Conservation (phyloP, 1,140 invertebrate species). For the Ectropis grisescens region DNA sequence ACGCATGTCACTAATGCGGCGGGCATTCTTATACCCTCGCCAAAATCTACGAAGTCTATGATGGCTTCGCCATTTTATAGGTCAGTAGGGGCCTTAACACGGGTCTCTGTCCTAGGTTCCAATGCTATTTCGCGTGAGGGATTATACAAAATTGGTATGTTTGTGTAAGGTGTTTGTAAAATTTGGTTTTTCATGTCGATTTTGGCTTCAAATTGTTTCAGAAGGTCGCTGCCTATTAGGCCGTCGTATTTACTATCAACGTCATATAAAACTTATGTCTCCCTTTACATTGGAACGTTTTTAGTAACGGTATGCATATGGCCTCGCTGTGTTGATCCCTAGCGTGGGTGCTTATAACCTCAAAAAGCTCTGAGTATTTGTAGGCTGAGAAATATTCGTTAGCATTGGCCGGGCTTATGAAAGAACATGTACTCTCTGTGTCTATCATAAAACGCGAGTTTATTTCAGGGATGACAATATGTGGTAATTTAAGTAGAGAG, state of each 20-base stretch:
- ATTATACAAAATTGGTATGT: slow-evolving; percentile 8
- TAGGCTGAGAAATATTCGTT: slow-evolving; percentile 1
- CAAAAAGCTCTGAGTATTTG: slow-evolving; percentile 3
- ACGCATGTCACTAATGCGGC: slow-evolving; percentile 4
- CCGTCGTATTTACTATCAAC: slow-evolving; percentile 18
- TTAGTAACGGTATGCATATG: slow-evolving; percentile 1
- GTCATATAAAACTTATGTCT: slow-evolving; percentile 8
- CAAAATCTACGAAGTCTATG: slow-evolving; percentile 4
- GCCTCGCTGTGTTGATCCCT: slow-evolving; percentile 1
- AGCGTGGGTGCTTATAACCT: slow-evolving; percentile 5
- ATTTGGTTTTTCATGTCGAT: slow-evolving; percentile 3
- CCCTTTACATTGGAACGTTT: slow-evolving; percentile 1
- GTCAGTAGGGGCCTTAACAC: slow-evolving; percentile 6
- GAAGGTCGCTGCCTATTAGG: slow-evolving; percentile 14
- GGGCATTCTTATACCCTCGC: slow-evolving; percentile 5
- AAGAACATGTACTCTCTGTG: slow-evolving; percentile 5
- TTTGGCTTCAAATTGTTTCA: neutral
- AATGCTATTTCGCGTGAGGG: slow-evolving; percentile 2
- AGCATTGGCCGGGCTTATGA: slow-evolving; percentile 4
- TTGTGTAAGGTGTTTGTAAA: neutral
- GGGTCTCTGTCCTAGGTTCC: slow-evolving; percentile 4
- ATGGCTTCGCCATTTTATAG: slow-evolving; percentile 5
- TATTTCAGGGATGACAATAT: slow-evolving; percentile 4
- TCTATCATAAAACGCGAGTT: slow-evolving; percentile 6
- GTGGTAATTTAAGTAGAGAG: slow-evolving; percentile 2